Evolutionary conservation across 2,797 vertebrate species (phyloP).

Genomic region (Cetoscarus ocellatus): DNA sequence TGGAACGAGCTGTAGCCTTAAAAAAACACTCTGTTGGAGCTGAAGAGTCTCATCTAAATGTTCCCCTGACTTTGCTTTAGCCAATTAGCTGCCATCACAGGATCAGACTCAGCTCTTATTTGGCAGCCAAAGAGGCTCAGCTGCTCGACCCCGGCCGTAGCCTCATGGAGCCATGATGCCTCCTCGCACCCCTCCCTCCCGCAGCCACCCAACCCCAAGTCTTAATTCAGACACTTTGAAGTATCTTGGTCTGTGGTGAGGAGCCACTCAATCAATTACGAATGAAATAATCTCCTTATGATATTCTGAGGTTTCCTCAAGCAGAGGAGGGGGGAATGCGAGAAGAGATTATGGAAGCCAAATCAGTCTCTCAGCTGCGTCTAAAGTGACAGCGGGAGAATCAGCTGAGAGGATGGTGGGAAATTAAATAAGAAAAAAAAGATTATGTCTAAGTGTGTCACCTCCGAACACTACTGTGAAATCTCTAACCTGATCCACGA

Average conservation of each 20-base stretch:
- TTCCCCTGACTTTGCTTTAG: conserved; percentile 67
- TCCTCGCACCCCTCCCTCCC: conserved; percentile 46
- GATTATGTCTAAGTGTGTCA: conserved; percentile 80
- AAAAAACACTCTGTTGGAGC: conserved; percentile 28
- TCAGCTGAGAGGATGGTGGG: conserved; percentile 91
- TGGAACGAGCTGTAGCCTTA: conserved; percentile 37
- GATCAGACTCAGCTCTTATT: conserved; percentile 76
- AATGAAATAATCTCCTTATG: conserved; percentile 97
- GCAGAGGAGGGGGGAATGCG: conserved; percentile 81
- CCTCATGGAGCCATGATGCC: conserved; percentile 52
- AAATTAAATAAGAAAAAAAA: conserved; percentile 86
- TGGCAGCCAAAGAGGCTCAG: conserved; percentile 76
- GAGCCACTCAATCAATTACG: conserved; percentile 98
- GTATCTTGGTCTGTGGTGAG: conserved; percentile 90
- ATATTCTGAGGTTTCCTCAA: conserved; percentile 91
- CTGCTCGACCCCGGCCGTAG: conserved; percentile 66
- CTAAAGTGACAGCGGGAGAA: conserved; percentile 95
- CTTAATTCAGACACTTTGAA: conserved; percentile 92
- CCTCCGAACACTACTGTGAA: conserved; percentile 77
- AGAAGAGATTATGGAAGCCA: conserved; percentile 91
- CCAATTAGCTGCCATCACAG: conserved; percentile 76
- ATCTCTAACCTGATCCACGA: conserved; percentile 80
- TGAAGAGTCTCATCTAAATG: conserved; percentile 53
- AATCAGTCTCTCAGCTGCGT: conserved; percentile 94
- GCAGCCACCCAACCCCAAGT: conserved; percentile 60